phyloP scores from a whole-genome alignment of 2,797 vertebrate species.

The Halcyon leucocephala region DNA sequence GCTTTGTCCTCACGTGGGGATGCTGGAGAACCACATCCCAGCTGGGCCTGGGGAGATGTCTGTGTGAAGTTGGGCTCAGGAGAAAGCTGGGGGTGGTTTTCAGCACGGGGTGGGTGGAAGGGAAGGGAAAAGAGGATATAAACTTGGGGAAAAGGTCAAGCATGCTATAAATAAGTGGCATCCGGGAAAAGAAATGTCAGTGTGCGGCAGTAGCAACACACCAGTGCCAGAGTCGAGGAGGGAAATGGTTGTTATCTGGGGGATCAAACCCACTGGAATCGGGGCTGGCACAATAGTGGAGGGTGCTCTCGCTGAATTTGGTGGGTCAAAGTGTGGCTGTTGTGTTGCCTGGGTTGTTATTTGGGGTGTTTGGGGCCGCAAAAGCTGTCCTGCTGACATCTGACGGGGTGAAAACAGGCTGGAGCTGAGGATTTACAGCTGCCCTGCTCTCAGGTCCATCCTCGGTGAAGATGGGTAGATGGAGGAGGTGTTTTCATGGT shows the following conservation, averaged over 20 bases:
- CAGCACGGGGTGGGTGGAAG: neutral
- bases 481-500: accelerated
- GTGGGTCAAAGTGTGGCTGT: neutral
- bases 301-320: neutral
- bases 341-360: accelerated
- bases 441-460: neutral
- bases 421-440: neutral
- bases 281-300: accelerated
- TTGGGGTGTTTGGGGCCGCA: accelerated
- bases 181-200: slow-evolving; percentile 52
- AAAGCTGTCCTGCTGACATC: neutral
- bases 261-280: accelerated
- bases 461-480: neutral
- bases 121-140: neutral
- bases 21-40: neutral
- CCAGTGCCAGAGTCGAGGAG: neutral
- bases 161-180: slow-evolving; percentile 61
- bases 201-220: neutral
- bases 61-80: neutral
- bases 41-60: neutral
- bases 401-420: neutral
- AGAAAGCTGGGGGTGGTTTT: neutral
- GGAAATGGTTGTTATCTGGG: neutral
- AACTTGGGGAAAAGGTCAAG: slow-evolving; percentile 44
- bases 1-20: neutral